Conservation (phyloP, 2,888 invertebrate species). For the Drosophila picticornis region DNA sequence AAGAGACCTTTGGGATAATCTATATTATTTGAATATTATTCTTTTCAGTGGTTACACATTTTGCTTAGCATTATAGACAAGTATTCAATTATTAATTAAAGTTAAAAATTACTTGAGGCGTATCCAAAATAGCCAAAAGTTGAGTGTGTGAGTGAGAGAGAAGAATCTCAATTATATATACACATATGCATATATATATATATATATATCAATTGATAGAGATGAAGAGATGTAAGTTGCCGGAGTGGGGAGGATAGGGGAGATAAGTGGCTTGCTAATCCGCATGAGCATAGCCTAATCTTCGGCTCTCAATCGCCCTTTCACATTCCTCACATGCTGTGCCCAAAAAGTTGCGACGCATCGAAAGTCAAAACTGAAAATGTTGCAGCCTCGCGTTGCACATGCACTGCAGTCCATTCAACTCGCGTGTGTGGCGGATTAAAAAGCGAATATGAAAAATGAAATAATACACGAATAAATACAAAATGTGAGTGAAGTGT, state of each 20-base stretch:
- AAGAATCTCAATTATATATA: not conserved
- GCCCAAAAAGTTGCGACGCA: constrained; percentile 1
- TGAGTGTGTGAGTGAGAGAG: not conserved
- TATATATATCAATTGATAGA: not conserved
- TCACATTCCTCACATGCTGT: constrained; percentile 14
- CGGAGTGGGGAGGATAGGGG: not conserved
- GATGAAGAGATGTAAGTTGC: not conserved
- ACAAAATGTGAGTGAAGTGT: constrained; percentile 1
- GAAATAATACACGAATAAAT: not conserved
- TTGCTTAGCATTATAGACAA: not conserved
- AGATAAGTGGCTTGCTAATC: not conserved
- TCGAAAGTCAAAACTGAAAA: constrained; percentile 11
- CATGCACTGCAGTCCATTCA: constrained; percentile 35
- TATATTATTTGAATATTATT: not conserved
- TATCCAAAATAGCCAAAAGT: not conserved
- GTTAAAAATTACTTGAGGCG: not conserved
- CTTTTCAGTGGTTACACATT: not conserved
- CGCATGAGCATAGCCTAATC: not conserved
- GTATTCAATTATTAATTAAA: no score
- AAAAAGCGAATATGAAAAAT: constrained; percentile 16
- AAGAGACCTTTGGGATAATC: not conserved
- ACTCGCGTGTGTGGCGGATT: constrained; percentile 18
- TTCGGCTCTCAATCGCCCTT: constrained; percentile 8
- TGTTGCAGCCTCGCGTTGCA: not conserved
- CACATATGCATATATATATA: not conserved